These are phyloP conservation scores for Drosophila teissieri DNA, from an alignment of 1,140 invertebrate genomes.

Conservation along the genomic window DNA sequence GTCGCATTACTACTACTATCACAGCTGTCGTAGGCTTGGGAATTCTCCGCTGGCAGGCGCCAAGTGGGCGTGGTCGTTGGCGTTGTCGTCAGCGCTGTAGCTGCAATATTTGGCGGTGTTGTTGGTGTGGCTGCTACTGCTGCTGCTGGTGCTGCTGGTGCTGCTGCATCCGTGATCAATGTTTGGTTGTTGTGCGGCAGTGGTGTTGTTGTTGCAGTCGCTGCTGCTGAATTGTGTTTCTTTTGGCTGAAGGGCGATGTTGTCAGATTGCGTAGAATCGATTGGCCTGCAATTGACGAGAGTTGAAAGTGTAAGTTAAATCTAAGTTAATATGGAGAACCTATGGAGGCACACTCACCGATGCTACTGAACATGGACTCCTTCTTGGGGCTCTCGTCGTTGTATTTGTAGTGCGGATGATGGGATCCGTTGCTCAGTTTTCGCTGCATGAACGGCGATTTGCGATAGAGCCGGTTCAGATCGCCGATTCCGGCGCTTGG, in stretches of 20 bases:
- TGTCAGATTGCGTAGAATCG: constrained; percentile 79
- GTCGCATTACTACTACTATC: constrained; percentile 66
- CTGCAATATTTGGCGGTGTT: constrained; percentile 37
- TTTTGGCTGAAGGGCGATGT: constrained; percentile 84
- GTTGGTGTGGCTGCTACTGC: constrained; percentile 6
- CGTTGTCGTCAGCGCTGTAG: constrained; percentile 25
- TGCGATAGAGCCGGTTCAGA: constrained; percentile 74
- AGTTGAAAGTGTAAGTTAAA: not conserved
- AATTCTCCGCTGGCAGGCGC: constrained; percentile 53
- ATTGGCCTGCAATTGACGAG: constrained; percentile 57
- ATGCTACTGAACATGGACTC: constrained; percentile 81
- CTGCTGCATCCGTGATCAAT: constrained; percentile 40
- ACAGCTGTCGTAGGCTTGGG: constrained; percentile 53
- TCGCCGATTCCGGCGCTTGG: constrained; percentile 35
- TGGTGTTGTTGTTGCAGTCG: constrained; percentile 35
- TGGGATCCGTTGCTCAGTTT: constrained; percentile 74
- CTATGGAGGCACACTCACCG: constrained; percentile 37
- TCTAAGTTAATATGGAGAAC: no score
- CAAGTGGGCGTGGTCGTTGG: constrained; percentile 41
- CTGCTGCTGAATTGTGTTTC: constrained; percentile 56
- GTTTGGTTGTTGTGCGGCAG: constrained; percentile 51
- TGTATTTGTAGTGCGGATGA: constrained; percentile 53
- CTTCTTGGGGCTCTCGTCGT: constrained; percentile 80
- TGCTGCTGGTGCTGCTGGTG: constrained; percentile 24
- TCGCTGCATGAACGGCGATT: constrained; percentile 81